Evolutionary conservation across 2,113 vertebrate species (phyloP).

Genomic region (Ammodytes dubius): DNA sequence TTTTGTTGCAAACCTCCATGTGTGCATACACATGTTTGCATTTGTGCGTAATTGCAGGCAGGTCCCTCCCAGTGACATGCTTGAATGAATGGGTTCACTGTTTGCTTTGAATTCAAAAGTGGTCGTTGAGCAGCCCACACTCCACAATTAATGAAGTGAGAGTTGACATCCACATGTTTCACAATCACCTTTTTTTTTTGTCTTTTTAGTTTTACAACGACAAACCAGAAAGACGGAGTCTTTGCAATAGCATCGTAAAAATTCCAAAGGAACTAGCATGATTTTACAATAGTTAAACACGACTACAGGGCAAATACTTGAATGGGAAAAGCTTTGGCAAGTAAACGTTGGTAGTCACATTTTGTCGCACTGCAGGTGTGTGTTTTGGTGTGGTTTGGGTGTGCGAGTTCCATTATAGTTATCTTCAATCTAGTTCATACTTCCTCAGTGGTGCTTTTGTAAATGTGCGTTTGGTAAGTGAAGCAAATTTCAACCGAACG

Average conservation of each 20-base stretch:
- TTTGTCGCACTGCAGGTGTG: slow-evolving; percentile 15
- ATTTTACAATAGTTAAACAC: slow-evolving; percentile 37
- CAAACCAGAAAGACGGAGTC: slow-evolving; percentile 61
- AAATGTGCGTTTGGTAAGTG: not conserved
- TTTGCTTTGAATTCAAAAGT: slow-evolving; percentile 36
- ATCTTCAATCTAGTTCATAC: not conserved
- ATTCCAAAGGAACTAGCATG: not conserved
- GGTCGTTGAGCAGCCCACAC: slow-evolving; percentile 10
- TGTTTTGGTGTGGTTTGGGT: slow-evolving; percentile 46
- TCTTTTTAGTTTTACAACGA: not conserved
- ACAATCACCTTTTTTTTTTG: not conserved
- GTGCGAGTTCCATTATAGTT: slow-evolving; percentile 14
- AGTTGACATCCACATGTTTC: slow-evolving; percentile 13
- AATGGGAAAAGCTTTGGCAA: not conserved
- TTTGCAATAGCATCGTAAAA: not conserved
- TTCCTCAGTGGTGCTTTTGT: slow-evolving; percentile 3
- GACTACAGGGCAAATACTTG: not conserved
- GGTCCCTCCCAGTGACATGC: slow-evolving; percentile 15
- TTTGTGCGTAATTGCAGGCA: slow-evolving; percentile 13
- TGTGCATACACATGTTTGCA: not conserved
- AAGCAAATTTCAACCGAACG: not conserved
- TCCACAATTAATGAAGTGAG: not conserved
- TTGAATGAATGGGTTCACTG: slow-evolving; percentile 20
- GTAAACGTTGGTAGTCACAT: not conserved
- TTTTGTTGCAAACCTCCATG: slow-evolving; percentile 43